Conservation (phyloP, 1,140 invertebrate genomes). For the Drosophila bifasciata region DNA sequence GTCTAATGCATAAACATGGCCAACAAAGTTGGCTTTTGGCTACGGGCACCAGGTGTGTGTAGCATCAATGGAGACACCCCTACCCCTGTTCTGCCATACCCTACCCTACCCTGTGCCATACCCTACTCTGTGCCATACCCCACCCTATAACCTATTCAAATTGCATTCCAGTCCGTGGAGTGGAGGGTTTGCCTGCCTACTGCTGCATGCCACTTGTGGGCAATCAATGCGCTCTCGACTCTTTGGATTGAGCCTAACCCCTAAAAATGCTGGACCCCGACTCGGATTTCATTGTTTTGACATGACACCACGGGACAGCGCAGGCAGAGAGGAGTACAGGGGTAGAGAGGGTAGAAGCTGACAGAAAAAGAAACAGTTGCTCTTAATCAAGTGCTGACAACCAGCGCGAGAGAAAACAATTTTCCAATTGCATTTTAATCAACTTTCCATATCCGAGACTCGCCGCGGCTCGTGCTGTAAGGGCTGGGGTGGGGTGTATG, state of each 20-base stretch:
- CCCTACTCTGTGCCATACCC: slow-evolving; percentile 30
- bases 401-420: slow-evolving; percentile 67
- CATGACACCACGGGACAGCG: slow-evolving; percentile 56
- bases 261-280: slow-evolving; percentile 28
- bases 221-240: slow-evolving; percentile 57
- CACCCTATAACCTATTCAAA: slow-evolving; percentile 49
- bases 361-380: slow-evolving; percentile 48
- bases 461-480: slow-evolving; percentile 26
- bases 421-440: slow-evolving; percentile 78
- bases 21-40: slow-evolving; percentile 42
- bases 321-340: background rate
- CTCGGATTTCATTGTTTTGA: slow-evolving; percentile 77
- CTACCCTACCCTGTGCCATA: background rate
- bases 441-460: slow-evolving; percentile 29
- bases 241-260: slow-evolving; percentile 45
- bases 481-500: slow-evolving; percentile 1
- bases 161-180: slow-evolving; percentile 24
- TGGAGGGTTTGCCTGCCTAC: slow-evolving; percentile 38
- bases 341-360: slow-evolving; percentile 33
- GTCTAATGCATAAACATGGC: slow-evolving; percentile 77
- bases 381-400: slow-evolving; percentile 82
- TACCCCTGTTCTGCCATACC: background rate
- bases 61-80: slow-evolving; percentile 10
- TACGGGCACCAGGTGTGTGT: slow-evolving; percentile 52
- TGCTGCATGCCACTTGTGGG: slow-evolving; percentile 61